Evolutionary conservation across 2,888 invertebrate genomes (phyloP).

Genomic region (Lysandra bellargus): DNA sequence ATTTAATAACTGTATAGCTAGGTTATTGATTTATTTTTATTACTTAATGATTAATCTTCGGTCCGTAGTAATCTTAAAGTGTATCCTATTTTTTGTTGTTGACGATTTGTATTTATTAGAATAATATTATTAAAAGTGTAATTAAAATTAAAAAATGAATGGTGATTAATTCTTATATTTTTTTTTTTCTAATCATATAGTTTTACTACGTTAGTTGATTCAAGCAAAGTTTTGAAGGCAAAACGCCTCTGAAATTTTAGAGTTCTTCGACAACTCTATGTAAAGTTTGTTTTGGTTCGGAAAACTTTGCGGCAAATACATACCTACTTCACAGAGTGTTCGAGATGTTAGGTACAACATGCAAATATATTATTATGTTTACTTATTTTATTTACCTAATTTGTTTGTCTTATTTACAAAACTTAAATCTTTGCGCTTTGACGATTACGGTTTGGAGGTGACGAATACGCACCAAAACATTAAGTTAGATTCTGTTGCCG

Average conservation of each 20-base stretch:
- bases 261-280: conserved; percentile 2
- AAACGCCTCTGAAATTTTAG: not conserved
- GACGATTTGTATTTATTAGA: not conserved
- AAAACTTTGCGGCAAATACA: not conserved
- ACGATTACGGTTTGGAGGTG: not conserved
- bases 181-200: not conserved
- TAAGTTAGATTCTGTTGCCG: not conserved
- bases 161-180: not conserved
- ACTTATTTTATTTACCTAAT: not conserved
- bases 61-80: too few species aligned
- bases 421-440: not conserved
- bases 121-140: not conserved
- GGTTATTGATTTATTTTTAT: not conserved
- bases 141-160: not conserved
- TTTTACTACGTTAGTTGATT: not conserved
- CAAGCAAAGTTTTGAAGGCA: not conserved
- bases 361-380: not conserved
- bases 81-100: not conserved
- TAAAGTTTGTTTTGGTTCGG: not conserved
- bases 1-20: not conserved
- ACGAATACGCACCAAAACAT: conserved; percentile 1
- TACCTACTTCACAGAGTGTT: not conserved
- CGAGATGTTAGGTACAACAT: not conserved
- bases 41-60: not conserved
- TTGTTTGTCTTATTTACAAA: not conserved